Percentiles rank a stretch among this genome's conserved stretches.
phyloP scores from a whole-genome alignment of 1,140 invertebrate species.

The Danaus melanippus region DNA sequence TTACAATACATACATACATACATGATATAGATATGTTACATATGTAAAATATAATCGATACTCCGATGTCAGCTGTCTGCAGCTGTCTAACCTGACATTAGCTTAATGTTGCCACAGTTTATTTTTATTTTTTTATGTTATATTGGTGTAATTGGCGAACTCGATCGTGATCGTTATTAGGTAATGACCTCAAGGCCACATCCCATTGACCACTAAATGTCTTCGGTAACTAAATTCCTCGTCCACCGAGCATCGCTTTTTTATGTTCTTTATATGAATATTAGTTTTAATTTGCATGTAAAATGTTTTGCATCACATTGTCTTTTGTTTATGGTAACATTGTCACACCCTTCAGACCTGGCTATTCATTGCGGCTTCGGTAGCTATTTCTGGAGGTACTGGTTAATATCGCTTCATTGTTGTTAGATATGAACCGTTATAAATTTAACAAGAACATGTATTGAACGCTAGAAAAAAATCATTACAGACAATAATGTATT shows the following conservation, averaged over 20 bases:
- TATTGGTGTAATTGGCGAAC: constrained; percentile 18
- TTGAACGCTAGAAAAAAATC: background rate
- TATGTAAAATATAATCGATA: background rate
- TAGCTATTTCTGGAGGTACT: too few relatives aligned
- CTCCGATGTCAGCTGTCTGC: constrained; percentile 13
- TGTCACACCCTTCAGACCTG: constrained; percentile 13
- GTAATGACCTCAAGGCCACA: constrained; percentile 45
- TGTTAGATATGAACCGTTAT: constrained; percentile 7
- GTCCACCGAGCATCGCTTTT: constrained; percentile 55
- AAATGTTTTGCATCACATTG: constrained; percentile 60
- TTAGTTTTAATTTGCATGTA: constrained; percentile 63
- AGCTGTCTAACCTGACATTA: constrained; percentile 9
- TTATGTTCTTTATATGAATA: constrained; percentile 44
- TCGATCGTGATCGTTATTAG: constrained; percentile 15
- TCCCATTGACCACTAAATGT: constrained; percentile 41
- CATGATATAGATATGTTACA: background rate
- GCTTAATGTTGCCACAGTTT: constrained; percentile 15
- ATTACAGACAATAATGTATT: too few relatives aligned
- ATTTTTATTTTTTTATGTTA: constrained; percentile 8
- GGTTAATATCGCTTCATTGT: constrained; percentile 9
- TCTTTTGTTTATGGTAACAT: constrained; percentile 30
- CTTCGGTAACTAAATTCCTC: constrained; percentile 31
- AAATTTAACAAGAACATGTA: constrained; percentile 2
- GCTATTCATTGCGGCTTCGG: too few relatives aligned
- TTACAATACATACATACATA: too few relatives aligned